Base-by-base conservation (phyloP, 2,797 vertebrate species). In the Sternarchorhynchus goeldii region DNA sequence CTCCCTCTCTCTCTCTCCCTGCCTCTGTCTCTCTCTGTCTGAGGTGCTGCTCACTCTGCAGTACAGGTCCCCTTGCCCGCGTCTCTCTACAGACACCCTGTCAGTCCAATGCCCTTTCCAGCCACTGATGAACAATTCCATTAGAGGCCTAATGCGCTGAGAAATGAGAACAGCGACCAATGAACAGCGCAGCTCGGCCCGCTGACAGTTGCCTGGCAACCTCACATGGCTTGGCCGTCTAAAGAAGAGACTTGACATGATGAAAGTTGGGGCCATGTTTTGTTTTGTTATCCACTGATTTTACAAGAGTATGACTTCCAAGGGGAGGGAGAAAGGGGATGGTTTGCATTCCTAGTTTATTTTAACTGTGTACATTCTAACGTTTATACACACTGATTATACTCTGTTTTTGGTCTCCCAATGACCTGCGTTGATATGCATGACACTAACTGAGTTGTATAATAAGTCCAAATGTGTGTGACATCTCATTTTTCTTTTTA, bases 171-270 rank as follows among this genome's bases (percentile, higher is more conserved):
- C 73, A 90, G 91, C 83, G 81, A 79, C 83, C 83, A 85, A 86
- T 88, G 88, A 88, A 86, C 65, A 83, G 66, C 77, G 84, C 82
- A 83, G 62, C 64, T 68, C 34, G 50, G 81, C 87, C 85, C 84
- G 81, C 81, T 68, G 76, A 86, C 88, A 88, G 92, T 94, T 93
- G 92, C 93, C 89, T 90, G 87, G 92, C 91, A 92, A 93, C 91
- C 87, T 21, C 55, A 81, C 63, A 81, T 66, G 59, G 64, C 55
- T 81, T 74, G 29, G 67, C 62, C 60, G 21, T 62, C 65, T 68
- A 41, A 75, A 80, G 55, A 39, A 60, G 20, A 62, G 62, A 32
- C 67, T 63, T 71, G 53, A 57, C 31, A 55, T 50, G 56, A 56
- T 39, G 25, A 81, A 73, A 56, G 45, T 31, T 36, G 32, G 16